Evolutionary conservation across 2,113 vertebrate species (phyloP).

Genomic region (Microtus ochrogaster): DNA sequence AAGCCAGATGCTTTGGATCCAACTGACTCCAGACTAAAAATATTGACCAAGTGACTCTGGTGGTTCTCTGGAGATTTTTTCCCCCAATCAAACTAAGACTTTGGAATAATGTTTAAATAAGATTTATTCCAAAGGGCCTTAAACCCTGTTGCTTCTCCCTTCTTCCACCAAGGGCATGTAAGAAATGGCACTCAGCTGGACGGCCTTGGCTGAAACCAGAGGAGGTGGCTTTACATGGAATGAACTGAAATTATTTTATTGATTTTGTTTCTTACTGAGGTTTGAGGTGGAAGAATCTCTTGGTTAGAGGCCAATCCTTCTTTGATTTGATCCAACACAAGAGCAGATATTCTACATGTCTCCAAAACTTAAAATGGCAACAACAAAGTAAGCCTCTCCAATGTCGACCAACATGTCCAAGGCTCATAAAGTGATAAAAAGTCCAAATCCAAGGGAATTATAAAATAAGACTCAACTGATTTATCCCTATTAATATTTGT

Average conservation of each 20-base stretch:
- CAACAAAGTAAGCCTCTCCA: background rate
- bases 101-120: slow-evolving; percentile 56
- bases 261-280: background rate
- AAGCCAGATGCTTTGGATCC: slow-evolving; percentile 14
- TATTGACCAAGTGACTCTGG: background rate
- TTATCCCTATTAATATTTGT: background rate
- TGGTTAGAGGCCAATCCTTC: background rate
- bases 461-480: background rate
- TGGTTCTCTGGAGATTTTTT: background rate
- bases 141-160: background rate
- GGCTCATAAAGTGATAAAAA: background rate
- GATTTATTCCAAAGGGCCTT: slow-evolving; percentile 8
- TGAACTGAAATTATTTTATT: background rate
- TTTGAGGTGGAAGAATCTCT: background rate
- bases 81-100: slow-evolving; percentile 4
- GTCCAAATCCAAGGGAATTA: background rate
- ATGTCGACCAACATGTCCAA: background rate
- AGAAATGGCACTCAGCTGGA: background rate
- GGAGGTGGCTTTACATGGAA: background rate
- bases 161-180: background rate
- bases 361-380: slow-evolving; percentile 8
- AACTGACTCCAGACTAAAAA: slow-evolving; percentile 53
- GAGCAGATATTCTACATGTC: background rate
- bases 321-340: background rate
- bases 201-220: background rate